Evolutionary conservation across 2,888 invertebrate species (phyloP).

Genomic region (Drosophila mettleri): DNA sequence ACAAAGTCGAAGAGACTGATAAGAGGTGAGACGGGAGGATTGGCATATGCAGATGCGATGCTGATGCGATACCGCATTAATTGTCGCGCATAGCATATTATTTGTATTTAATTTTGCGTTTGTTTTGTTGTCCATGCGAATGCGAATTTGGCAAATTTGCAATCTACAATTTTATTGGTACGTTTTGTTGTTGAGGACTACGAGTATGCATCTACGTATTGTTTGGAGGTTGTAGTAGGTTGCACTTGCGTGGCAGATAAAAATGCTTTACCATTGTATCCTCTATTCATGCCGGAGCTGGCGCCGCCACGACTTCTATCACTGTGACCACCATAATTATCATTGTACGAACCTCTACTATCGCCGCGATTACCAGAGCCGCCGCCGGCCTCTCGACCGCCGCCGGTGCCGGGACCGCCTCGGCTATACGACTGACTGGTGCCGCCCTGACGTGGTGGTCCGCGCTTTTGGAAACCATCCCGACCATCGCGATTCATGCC

Average conservation of each 20-base stretch:
- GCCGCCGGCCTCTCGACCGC: conserved; percentile 71
- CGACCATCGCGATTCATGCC: conserved; percentile 69
- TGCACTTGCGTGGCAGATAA: conserved; percentile 67
- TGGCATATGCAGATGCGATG: conserved; percentile 17
- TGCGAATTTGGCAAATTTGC: conserved; percentile 25
- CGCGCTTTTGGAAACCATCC: conserved; percentile 85
- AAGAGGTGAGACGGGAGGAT: conserved; percentile 7
- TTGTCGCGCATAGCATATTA: conserved; percentile 9
- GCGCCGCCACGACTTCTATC: conserved; percentile 85
- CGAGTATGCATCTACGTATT: conserved; percentile 74
- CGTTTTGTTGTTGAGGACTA: conserved; percentile 46
- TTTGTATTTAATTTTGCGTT: not conserved
- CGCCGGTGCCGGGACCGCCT: conserved; percentile 64
- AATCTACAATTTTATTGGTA: conserved; percentile 36
- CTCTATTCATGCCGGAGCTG: conserved; percentile 86
- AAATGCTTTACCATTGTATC: conserved; percentile 85
- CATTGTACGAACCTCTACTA: conserved; percentile 85
- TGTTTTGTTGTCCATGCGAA: conserved; percentile 43
- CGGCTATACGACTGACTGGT: conserved; percentile 71
- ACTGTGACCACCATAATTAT: conserved; percentile 84
- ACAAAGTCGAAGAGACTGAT: not conserved
- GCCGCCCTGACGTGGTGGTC: conserved; percentile 85
- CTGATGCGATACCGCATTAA: conserved; percentile 4
- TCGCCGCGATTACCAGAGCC: conserved; percentile 82
- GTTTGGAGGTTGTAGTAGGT: conserved; percentile 37